Evolutionary conservation across 1,140 invertebrate genomes (phyloP), one percentile per base, ranked within the genome.

Genomic region (Philotrypesis tridentata): DNA sequence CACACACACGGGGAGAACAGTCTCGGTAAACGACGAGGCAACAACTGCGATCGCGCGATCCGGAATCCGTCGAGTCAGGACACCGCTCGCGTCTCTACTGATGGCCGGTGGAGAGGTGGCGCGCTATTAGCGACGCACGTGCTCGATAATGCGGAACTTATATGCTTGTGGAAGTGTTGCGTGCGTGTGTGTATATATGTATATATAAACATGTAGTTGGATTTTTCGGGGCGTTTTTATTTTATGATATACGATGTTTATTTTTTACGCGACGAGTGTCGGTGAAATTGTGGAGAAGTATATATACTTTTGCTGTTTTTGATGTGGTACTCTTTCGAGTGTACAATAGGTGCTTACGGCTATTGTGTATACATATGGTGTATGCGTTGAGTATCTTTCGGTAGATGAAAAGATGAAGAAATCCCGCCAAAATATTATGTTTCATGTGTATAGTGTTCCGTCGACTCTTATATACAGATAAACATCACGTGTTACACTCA

Each of bases 31-130:
- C 48, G 48, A 55, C 17, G 48, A 55, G 48, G 48, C 48, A 55
- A 55, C 21, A n/a, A 55, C 48, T 55, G 48, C 14, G 31, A 37
- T 33, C 27, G 31, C 48, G 21, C 48, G 67, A 70, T 31, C 31
- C 14, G 67, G 67, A 70, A 70, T 70, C 31, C 67, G 67, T 21
- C 31, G 21, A 70, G 67, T 70, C 67, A 70, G 67, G 31, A 37
- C 17, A 11, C 48, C 48, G 48, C 21, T 55, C 48, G 48, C n/a
- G 21, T 55, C 48, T n/a, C 21, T 55, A 55, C 48, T 21, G 7
- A 6, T 21, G 48, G 14, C 12, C 48, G 12, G 27, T 37, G 21
- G 48, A 55, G 48, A 55, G 48, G 67, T 70, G 21, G 67, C 31
- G 67, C 21, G 31, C 27, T 25, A n/a, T n/a, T n/a, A n/a, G 2